Evolutionary conservation across 2,888 invertebrate genomes (phyloP).

Genomic region (Athalia rosae): DNA sequence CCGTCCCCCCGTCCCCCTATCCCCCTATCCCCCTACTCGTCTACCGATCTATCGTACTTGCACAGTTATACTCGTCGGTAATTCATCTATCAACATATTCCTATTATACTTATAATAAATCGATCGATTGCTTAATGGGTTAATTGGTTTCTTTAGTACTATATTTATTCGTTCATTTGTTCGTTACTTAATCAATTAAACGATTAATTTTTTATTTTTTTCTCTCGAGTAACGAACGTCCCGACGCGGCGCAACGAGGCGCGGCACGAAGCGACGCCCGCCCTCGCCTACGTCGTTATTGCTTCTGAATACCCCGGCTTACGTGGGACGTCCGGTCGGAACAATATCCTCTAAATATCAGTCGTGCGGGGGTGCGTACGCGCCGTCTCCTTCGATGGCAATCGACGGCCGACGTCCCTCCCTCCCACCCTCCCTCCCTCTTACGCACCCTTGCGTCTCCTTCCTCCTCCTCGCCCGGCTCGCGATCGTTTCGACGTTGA

Average conservation of each 20-base stretch:
- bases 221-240: slow-evolving; percentile 35
- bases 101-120: too few species aligned
- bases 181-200: slow-evolving; percentile 47
- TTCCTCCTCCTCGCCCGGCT: too few species aligned
- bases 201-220: slow-evolving; percentile 14
- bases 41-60: too few species aligned
- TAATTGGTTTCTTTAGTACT: slow-evolving; percentile 39
- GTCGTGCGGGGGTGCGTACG: slow-evolving; percentile 67
- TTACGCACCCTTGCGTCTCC: too few species aligned
- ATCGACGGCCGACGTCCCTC: not conserved
- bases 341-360: slow-evolving; percentile 74
- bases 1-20: too few species aligned
- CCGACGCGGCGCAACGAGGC: slow-evolving; percentile 53
- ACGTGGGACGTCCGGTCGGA: slow-evolving; percentile 71
- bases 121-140: too few species aligned
- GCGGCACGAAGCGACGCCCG: slow-evolving; percentile 53
- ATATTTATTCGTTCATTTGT: slow-evolving; percentile 51
- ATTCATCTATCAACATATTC: too few species aligned
- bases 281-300: slow-evolving; percentile 68
- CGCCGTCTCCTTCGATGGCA: slow-evolving; percentile 59
- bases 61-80: too few species aligned
- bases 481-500: too few species aligned
- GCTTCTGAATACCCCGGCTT: slow-evolving; percentile 73
- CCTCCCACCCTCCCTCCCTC: too few species aligned
- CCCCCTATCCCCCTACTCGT: too few species aligned